phyloP scores from a whole-genome alignment of 2,888 invertebrate genomes.

The Selenia dentaria region DNA sequence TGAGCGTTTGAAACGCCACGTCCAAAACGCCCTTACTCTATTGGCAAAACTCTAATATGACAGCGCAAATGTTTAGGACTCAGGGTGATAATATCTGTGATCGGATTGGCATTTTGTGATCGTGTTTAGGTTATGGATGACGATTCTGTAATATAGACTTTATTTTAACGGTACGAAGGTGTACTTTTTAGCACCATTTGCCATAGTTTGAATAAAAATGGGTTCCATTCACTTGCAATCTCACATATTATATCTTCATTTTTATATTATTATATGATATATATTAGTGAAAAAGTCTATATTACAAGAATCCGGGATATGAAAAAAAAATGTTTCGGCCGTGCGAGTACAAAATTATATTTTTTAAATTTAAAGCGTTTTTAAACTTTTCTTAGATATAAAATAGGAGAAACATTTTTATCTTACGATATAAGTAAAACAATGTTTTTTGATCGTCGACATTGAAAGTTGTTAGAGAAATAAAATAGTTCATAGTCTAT shows the following conservation, averaged over 20 bases:
- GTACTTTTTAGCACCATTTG: too few species aligned
- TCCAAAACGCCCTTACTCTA: background rate
- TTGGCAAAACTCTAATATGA: constrained; percentile 35
- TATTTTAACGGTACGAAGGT: constrained; percentile 8
- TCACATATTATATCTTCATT: too few species aligned
- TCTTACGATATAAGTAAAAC: constrained; percentile 27
- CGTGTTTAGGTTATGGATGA: constrained; percentile 43
- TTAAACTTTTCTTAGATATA: constrained; percentile 44
- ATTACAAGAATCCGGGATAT: constrained; percentile 2
- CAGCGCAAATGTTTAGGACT: constrained; percentile 47
- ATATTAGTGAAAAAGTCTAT: constrained; percentile 3
- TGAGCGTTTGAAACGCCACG: too few species aligned
- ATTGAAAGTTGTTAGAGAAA: constrained; percentile 10
- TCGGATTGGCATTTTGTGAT: constrained; percentile 71
- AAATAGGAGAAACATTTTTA: constrained; percentile 38
- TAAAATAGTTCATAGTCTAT: constrained; percentile 19
- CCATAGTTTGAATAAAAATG: too few species aligned
- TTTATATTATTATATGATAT: too few species aligned
- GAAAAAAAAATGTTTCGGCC: constrained; percentile 51
- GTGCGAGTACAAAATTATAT: constrained; percentile 79
- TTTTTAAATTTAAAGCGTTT: constrained; percentile 38
- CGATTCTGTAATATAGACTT: constrained; percentile 19
- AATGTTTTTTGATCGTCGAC: constrained; percentile 35
- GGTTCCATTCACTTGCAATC: too few species aligned
- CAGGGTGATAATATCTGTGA: constrained; percentile 77